Conservation (phyloP, 2,888 invertebrate species). For the Chalcis sispes region DNA sequence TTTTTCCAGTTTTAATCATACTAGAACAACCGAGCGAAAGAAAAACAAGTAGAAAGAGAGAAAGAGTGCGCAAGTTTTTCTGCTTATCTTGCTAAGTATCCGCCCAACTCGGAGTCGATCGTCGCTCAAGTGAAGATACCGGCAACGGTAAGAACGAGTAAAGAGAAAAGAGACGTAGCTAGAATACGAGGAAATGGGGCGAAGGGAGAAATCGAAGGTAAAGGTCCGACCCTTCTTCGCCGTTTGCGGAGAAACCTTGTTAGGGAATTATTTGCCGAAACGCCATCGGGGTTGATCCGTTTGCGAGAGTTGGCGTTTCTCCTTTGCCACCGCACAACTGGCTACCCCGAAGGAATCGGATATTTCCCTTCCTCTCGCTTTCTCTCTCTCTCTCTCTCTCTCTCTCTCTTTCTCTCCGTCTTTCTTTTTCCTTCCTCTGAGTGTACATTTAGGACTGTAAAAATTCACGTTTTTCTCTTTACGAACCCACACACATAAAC, state of each 20-base stretch:
- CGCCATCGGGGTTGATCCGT: slow-evolving; percentile 53
- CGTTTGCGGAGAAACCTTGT: slow-evolving; percentile 53
- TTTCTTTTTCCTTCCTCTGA: too few species aligned
- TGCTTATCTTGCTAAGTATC: too few species aligned
- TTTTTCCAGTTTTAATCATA: too few species aligned
- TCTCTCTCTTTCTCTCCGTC: too few species aligned
- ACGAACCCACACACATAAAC: background rate
- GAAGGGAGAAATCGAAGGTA: slow-evolving; percentile 32
- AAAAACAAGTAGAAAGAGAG: too few species aligned
- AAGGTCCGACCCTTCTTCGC: slow-evolving; percentile 33
- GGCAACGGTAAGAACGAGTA: background rate
- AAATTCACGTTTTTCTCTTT: background rate
- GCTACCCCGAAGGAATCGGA: slow-evolving; percentile 25
- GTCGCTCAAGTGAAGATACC: slow-evolving; percentile 17
- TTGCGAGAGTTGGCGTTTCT: slow-evolving; percentile 49
- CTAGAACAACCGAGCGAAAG: too few species aligned
- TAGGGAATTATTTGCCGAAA: slow-evolving; percentile 55
- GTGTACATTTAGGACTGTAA: too few species aligned
- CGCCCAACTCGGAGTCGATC: background rate
- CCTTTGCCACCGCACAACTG: background rate
- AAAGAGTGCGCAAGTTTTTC: too few species aligned
- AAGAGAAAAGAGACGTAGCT: background rate
- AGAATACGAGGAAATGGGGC: slow-evolving; percentile 11
- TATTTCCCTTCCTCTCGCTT: background rate
- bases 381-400: too few species aligned